Conservation (phyloP, 2,888 invertebrate genomes). For the Acleris cristana region DNA sequence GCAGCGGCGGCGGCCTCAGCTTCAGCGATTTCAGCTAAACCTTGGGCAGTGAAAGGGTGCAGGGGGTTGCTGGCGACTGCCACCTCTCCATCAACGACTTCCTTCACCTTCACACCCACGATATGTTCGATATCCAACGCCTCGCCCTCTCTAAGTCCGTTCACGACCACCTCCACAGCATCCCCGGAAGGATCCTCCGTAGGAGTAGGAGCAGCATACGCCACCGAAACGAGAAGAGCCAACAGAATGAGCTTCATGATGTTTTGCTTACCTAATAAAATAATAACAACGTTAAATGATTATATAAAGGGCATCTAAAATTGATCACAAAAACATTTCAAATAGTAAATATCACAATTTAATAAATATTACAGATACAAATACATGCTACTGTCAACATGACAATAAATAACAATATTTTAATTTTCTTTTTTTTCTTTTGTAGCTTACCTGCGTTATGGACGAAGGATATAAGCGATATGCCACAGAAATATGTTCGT, state of each 20-base stretch:
- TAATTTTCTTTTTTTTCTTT: neutral
- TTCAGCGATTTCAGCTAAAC: constrained; percentile 58
- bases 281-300: constrained; percentile 9
- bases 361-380: too few species aligned
- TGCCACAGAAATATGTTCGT: constrained; percentile 40
- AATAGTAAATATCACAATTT: too few species aligned
- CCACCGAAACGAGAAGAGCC: constrained; percentile 60
- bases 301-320: neutral
- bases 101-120: constrained; percentile 58
- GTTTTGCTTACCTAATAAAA: constrained; percentile 49
- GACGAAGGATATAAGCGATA: constrained; percentile 47
- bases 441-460: constrained; percentile 50
- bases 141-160: constrained; percentile 61
- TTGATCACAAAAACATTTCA: too few species aligned
- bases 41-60: constrained; percentile 60
- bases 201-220: constrained; percentile 55
- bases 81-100: constrained; percentile 54
- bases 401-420: neutral
- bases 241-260: constrained; percentile 65
- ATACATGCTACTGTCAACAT: too few species aligned
- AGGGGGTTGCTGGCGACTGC: constrained; percentile 53
- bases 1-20: constrained; percentile 43
- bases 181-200: constrained; percentile 48
- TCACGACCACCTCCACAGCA: constrained; percentile 62
- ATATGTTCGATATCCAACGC: constrained; percentile 59